Evolutionary conservation across 2,113 vertebrate species (phyloP).

Genomic region (Aramus guarauna): DNA sequence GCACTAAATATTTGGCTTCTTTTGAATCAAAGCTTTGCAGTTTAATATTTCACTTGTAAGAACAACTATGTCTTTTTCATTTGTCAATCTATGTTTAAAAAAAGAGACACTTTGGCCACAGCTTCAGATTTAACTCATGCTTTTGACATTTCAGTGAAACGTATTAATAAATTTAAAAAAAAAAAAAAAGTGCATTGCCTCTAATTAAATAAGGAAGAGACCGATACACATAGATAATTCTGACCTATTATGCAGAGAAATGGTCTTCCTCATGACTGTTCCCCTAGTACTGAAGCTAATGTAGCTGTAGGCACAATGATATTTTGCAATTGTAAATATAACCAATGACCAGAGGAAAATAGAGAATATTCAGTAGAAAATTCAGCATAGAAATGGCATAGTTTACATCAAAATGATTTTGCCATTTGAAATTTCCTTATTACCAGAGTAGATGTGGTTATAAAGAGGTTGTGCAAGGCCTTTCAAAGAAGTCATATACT

Average conservation of each 20-base stretch:
- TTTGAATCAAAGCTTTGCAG: background rate
- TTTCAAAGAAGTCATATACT: background rate
- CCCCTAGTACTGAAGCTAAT: background rate
- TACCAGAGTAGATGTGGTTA: background rate
- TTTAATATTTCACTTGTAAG: background rate
- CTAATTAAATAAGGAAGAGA: background rate
- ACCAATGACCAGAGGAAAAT: background rate
- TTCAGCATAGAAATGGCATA: background rate
- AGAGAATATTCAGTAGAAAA: background rate
- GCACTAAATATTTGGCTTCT: background rate
- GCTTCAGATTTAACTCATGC: background rate
- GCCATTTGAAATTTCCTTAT: background rate
- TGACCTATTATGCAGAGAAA: background rate
- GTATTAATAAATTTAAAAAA: background rate
- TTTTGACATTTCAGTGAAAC: background rate
- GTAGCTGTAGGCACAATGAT: background rate
- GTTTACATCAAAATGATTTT: rapidly evolving
- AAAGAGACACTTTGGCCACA: background rate
- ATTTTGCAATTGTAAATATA: background rate
- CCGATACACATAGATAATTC: background rate
- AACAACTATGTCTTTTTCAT: background rate
- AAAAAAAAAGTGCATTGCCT: background rate
- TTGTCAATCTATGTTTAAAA: background rate
- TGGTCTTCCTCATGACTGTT: background rate
- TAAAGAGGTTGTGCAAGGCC: background rate